These are phyloP conservation scores for Scaptomyza montana DNA, from an alignment of 1,140 invertebrate species.

Conservation along the genomic window DNA sequence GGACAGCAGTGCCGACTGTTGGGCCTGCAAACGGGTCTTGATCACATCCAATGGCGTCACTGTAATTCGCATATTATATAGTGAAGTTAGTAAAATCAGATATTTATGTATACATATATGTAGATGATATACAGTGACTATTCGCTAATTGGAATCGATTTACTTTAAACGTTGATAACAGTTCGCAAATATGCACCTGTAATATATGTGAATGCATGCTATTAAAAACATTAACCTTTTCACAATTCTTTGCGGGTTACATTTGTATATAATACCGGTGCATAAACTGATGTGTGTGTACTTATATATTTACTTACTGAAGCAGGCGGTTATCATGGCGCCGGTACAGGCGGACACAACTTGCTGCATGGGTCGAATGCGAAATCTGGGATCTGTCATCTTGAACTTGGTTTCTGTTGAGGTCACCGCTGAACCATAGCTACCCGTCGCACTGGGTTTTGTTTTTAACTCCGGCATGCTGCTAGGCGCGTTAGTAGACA, in stretches of 20 bases:
- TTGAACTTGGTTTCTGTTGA: conserved; percentile 27
- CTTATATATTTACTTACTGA: conserved; percentile 87
- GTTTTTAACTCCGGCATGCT: conserved; percentile 24
- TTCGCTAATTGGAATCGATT: not conserved
- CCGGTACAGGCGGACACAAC: conserved; percentile 95
- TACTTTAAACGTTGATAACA: no score
- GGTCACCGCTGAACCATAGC: not conserved
- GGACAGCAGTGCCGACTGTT: conserved; percentile 88
- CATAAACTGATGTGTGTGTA: no score
- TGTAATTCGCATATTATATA: conserved; percentile 76
- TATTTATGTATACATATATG: no score
- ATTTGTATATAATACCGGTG: not conserved
- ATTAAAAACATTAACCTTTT: no score
- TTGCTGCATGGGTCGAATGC: conserved; percentile 94
- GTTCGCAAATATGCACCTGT: no score
- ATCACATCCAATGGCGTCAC: conserved; percentile 99
- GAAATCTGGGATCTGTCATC: conserved; percentile 88
- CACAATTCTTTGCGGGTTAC: no score
- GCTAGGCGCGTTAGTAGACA: conserved; percentile 24
- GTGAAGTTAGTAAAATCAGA: conserved; percentile 21
- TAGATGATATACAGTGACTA: not conserved
- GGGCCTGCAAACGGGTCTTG: conserved; percentile 98
- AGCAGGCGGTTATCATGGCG: conserved; percentile 93
- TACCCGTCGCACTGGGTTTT: conserved; percentile 8
- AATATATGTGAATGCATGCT: no score